These are phyloP conservation scores for Agelastica alni DNA, from an alignment of 2,888 invertebrate genomes.

Conservation along the genomic window DNA sequence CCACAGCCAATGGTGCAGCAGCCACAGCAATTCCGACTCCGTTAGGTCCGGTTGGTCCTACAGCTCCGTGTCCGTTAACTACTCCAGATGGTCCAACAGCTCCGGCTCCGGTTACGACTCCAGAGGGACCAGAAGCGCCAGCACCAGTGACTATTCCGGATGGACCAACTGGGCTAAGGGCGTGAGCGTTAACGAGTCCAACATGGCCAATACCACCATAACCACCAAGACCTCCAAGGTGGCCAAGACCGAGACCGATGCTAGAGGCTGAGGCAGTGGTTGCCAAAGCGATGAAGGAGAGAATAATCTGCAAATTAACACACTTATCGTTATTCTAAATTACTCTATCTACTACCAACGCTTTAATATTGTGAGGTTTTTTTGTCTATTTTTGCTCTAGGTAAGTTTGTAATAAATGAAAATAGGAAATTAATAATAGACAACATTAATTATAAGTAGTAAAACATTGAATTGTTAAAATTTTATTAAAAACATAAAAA, in stretches of 20 bases:
- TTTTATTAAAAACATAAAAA: too few species aligned
- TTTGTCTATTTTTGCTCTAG: too few species aligned
- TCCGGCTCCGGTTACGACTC: constrained; percentile 33
- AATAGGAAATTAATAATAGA: too few species aligned
- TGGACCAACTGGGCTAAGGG: constrained; percentile 26
- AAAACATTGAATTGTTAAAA: too few species aligned
- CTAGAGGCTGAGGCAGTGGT: constrained; percentile 27
- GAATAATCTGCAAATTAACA: constrained; percentile 26
- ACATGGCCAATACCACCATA: constrained; percentile 13
- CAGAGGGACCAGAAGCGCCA: constrained; percentile 34
- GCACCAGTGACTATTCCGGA: constrained; percentile 36
- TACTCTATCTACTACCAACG: too few species aligned
- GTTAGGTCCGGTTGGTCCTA: constrained; percentile 28
- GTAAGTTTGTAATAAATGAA: too few species aligned
- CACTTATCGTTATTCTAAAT: too few species aligned
- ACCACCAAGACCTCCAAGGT: constrained; percentile 10
- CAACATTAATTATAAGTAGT: too few species aligned
- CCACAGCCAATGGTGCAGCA: not conserved
- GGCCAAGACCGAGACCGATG: constrained; percentile 26
- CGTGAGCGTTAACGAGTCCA: constrained; percentile 15
- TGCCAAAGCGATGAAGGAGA: constrained; percentile 28
- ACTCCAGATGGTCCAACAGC: constrained; percentile 31
- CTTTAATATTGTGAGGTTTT: too few species aligned
- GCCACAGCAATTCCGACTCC: constrained; percentile 17
- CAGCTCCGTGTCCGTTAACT: constrained; percentile 26